Percentiles rank a stretch among this genome's conserved stretches.
These are phyloP conservation scores for Druon quercuslanigerum DNA, from an alignment of 1,140 invertebrate species.

Conservation along the genomic window DNA sequence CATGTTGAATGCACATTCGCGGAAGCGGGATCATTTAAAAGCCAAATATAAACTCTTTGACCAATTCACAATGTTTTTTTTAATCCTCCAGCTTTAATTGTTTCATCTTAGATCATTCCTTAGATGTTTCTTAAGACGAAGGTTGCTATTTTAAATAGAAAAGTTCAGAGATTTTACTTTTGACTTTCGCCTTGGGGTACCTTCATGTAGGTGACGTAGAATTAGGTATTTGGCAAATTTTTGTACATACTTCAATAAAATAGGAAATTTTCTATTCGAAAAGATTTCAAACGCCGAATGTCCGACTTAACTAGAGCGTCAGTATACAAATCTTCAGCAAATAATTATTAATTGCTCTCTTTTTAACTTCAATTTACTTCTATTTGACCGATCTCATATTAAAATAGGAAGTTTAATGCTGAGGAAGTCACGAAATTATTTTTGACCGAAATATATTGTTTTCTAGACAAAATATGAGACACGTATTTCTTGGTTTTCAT, in stretches of 20 bases:
- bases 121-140: not conserved
- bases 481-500: too few relatives aligned
- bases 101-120: not conserved
- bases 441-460: too few relatives aligned
- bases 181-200: not conserved
- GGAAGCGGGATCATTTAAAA: slow-evolving; percentile 1
- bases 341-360: not conserved
- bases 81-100: not conserved
- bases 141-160: not conserved
- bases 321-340: not conserved
- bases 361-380: too few relatives aligned
- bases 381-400: too few relatives aligned
- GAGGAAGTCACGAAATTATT: too few relatives aligned
- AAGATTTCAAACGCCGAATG: slow-evolving; percentile 16
- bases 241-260: slow-evolving; percentile 19
- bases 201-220: slow-evolving; percentile 5
- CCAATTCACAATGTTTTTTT: slow-evolving; percentile 11
- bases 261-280: slow-evolving; percentile 16
- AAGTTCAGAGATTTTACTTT: not conserved
- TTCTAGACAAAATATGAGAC: too few relatives aligned
- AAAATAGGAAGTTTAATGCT: too few relatives aligned
- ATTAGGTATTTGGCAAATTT: not conserved
- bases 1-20: not conserved
- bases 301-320: not conserved
- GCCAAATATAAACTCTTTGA: not conserved